Evolutionary conservation across 2,888 invertebrate species (phyloP).

Genomic region (Meandrusa payeni): DNA sequence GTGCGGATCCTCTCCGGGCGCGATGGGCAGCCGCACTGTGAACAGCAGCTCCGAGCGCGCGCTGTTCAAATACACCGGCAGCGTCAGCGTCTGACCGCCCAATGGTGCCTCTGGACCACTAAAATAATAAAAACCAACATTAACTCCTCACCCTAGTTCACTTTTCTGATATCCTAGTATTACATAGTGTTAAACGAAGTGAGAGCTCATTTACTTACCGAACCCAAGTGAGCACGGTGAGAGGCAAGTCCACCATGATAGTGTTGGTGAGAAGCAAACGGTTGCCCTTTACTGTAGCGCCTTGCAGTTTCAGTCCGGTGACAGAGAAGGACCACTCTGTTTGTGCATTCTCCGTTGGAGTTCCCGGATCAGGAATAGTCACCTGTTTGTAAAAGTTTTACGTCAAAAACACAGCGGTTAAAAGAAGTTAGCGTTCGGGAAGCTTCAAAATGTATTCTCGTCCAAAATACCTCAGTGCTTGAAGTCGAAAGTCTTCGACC

Average conservation of each 20-base stretch:
- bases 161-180: too few species aligned
- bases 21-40: conserved; percentile 96
- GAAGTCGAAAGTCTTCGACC: too few species aligned
- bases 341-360: conserved; percentile 81
- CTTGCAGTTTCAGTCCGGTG: conserved; percentile 95
- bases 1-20: conserved; percentile 94
- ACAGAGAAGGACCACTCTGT: conserved; percentile 86
- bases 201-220: conserved; percentile 70
- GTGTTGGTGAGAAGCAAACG: conserved; percentile 94
- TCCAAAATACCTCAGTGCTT: too few species aligned
- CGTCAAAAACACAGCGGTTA: too few species aligned
- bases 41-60: conserved; percentile 96
- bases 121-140: conserved; percentile 24
- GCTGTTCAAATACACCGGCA: conserved; percentile 98
- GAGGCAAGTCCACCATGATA: conserved; percentile 96
- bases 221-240: conserved; percentile 94
- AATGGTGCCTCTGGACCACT: conserved; percentile 59
- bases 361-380: conserved; percentile 81
- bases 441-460: too few species aligned
- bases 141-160: too few species aligned
- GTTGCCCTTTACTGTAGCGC: conserved; percentile 96
- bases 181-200: neutral
- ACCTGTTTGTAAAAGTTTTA: too few species aligned
- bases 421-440: too few species aligned
- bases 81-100: conserved; percentile 84